Evolutionary conservation across 2,797 vertebrate species (phyloP).

Genomic region (Premnoplex brunnescens): DNA sequence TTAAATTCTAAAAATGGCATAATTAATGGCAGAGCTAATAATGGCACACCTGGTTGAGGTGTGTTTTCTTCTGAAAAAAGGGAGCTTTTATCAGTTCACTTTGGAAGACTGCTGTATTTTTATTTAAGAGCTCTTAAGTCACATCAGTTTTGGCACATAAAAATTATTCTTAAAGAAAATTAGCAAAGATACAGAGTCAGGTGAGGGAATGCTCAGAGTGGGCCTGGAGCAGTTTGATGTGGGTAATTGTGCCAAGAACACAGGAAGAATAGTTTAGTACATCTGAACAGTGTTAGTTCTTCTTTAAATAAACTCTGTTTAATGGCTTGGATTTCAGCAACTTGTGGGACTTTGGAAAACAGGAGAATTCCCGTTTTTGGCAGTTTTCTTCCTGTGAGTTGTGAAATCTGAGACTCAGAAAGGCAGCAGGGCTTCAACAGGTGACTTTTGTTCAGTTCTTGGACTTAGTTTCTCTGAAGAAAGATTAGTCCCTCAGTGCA

Average conservation of each 20-base stretch:
- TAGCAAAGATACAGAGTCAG: not conserved
- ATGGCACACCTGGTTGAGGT: not conserved
- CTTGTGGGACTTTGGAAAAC: not conserved
- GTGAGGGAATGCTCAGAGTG: not conserved
- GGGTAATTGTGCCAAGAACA: not conserved
- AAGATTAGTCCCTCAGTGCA: not conserved
- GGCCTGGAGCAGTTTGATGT: not conserved
- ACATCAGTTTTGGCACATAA: not conserved
- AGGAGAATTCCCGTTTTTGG: not conserved
- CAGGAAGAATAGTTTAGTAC: not conserved
- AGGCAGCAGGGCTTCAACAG: not conserved
- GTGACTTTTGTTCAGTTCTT: accelerated
- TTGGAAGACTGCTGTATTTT: not conserved
- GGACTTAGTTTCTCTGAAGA: not conserved
- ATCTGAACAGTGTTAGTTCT: not conserved
- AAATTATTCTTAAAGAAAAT: not conserved
- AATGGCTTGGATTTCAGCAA: not conserved
- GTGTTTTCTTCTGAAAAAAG: not conserved
- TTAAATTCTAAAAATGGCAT: slow-evolving; percentile 41
- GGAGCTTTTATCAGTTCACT: not conserved
- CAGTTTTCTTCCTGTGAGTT: not conserved
- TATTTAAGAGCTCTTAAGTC: not conserved
- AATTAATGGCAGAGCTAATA: slow-evolving; percentile 37
- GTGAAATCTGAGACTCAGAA: not conserved
- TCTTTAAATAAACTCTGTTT: not conserved